Evolutionary conservation across 2,888 invertebrate species (phyloP), one percentile per base, ranked within the genome.

Genomic region (Chaetogeoica ovagalla): DNA sequence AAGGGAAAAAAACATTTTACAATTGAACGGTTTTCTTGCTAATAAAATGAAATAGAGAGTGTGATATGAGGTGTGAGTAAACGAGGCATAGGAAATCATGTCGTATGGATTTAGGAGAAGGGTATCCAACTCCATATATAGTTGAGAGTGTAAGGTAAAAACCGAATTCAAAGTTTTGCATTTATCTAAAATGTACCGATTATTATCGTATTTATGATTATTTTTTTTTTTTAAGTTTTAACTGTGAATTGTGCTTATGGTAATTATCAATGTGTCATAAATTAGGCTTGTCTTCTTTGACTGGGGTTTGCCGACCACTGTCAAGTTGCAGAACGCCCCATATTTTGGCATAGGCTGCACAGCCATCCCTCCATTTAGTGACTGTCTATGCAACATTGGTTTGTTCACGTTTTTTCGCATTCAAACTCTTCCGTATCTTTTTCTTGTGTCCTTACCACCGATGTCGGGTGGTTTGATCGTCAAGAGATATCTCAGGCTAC

Each of bases 261-360:
- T 39, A 19, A 11, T 39, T 15, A 30, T 62, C 4, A n/a, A 65
- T n/a, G n/a, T 0, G 23, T 59, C 52, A 70, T 8, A 77, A 21
- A 13, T 77, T 77, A 9, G 63, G 63, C 15, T 70, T 39, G 17
- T 79, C 71, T 5, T 79, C 79, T 11, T 79, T 79, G 1, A 30
- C 5, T 39, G 79, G 71, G 8, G 79, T 71, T 85, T 85, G 57
- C 84, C 87, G 8, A 89, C 87, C 43, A 89, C 89, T 8, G 89
- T 89, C 70, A 89, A 85, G 84, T 89, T 89, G 84, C 89, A 89
- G 85, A 90, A 90, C 1, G 89, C 89, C 2, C 89, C 89, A 84
- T 89, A 89, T 83, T 88, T 86, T 2, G 89, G 89, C 7, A 89
- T 87, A 5, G 89, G 89, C 83, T 89, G 89, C 1, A 88, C 86